These are phyloP conservation scores for Cordilura impudica DNA, from an alignment of 2,888 invertebrate genomes.

Conservation along the genomic window DNA sequence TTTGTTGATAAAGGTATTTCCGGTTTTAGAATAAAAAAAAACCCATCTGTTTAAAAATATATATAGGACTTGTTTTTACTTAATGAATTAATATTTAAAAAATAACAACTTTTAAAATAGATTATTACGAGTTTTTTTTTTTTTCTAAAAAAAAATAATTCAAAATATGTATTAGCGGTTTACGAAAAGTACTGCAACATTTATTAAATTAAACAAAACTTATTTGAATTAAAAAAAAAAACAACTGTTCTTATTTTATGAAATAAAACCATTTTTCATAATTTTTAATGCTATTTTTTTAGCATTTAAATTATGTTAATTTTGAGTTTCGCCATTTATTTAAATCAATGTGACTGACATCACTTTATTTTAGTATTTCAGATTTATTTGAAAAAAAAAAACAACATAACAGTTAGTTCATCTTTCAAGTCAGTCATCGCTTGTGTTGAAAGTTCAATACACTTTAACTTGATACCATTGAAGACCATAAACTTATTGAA, in stretches of 20 bases:
- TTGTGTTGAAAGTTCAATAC: constrained; percentile 11
- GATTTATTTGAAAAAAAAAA: too few relatives aligned
- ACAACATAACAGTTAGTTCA: not conserved
- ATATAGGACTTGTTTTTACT: too few relatives aligned
- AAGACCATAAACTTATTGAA: constrained; percentile 7
- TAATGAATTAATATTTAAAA: too few relatives aligned
- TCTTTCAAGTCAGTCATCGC: too few relatives aligned
- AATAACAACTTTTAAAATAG: too few relatives aligned
- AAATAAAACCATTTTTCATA: not conserved
- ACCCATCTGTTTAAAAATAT: too few relatives aligned
- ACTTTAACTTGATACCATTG: constrained; percentile 32
- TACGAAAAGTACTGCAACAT: not conserved
- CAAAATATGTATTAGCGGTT: too few relatives aligned
- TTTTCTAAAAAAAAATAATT: too few relatives aligned
- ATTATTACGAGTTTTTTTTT: too few relatives aligned
- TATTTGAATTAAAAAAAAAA: not conserved
- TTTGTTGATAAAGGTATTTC: too few relatives aligned
- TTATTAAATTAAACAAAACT: not conserved
- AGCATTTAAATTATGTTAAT: not conserved
- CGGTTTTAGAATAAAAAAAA: too few relatives aligned
- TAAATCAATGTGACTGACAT: not conserved
- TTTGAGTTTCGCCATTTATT: not conserved
- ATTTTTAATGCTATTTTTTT: not conserved
- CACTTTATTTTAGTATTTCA: not conserved
- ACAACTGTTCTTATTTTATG: not conserved